These are phyloP conservation scores for Sprattus sprattus DNA, from an alignment of 2,113 vertebrate genomes.

Conservation along the genomic window DNA sequence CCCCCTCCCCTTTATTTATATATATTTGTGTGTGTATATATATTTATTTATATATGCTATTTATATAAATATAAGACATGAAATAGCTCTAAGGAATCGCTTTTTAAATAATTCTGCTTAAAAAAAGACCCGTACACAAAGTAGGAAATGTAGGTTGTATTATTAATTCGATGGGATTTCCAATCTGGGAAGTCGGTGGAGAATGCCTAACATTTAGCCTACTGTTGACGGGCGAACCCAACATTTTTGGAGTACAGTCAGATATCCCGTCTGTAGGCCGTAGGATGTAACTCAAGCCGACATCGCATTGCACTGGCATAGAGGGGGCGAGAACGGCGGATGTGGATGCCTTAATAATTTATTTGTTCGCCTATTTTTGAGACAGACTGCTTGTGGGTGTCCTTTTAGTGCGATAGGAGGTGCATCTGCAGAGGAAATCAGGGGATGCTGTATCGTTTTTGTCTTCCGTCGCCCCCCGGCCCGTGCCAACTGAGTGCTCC, in stretches of 20 bases:
- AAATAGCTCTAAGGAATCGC: background rate
- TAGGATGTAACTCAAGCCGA: conserved; percentile 52
- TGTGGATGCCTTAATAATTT: conserved; percentile 56
- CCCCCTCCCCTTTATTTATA: background rate
- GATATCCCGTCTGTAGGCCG: conserved; percentile 53
- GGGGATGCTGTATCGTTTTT: conserved; percentile 34
- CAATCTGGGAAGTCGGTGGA: background rate
- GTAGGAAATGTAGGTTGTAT: background rate
- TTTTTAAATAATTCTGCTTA: background rate
- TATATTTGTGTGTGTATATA: background rate
- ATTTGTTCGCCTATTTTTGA: conserved; percentile 51
- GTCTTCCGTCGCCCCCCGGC: conserved; percentile 46
- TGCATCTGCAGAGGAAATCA: conserved; percentile 28
- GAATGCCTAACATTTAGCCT: background rate
- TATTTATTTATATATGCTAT: background rate
- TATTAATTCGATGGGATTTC: conserved; percentile 5
- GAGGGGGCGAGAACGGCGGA: conserved; percentile 41
- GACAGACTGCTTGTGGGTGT: conserved; percentile 36
- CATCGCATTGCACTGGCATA: conserved; percentile 54
- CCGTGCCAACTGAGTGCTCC: conserved; percentile 67
- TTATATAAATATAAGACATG: background rate
- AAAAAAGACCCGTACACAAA: background rate
- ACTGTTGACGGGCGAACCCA: conserved; percentile 27
- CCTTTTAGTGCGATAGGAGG: background rate
- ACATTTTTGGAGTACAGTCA: conserved; percentile 19